These are phyloP conservation scores for Drosophila teissieri DNA, from an alignment of 1,140 invertebrate genomes.

Conservation along the genomic window DNA sequence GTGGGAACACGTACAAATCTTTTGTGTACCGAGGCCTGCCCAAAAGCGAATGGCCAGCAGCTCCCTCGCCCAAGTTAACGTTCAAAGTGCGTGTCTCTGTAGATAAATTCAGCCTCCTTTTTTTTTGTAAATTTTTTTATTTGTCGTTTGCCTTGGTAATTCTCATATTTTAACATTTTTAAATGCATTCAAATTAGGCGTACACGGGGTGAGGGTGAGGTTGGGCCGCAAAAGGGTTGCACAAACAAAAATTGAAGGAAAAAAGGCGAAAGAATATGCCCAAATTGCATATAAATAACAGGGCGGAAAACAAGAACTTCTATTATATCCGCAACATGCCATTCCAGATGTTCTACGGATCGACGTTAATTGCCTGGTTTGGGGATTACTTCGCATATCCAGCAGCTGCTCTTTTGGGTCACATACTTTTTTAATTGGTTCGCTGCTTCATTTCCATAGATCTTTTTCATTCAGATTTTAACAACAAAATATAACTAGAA, in stretches of 20 bases:
- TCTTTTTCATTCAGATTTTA: no score
- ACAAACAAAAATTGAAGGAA: slow-evolving; percentile 48
- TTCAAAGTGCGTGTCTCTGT: slow-evolving; percentile 61
- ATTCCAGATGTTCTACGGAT: slow-evolving; percentile 33
- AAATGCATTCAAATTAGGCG: slow-evolving; percentile 80
- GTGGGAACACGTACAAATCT: slow-evolving; percentile 81
- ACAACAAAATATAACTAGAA: not conserved
- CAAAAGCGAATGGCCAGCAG: slow-evolving; percentile 16
- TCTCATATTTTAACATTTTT: slow-evolving; percentile 82
- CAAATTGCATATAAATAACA: slow-evolving; percentile 82
- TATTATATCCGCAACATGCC: slow-evolving; percentile 37
- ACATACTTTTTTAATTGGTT: not conserved
- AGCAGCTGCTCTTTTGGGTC: slow-evolving; percentile 9
- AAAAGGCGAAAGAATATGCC: slow-evolving; percentile 19
- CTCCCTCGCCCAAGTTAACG: slow-evolving; percentile 39
- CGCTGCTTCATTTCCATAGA: no score
- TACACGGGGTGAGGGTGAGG: slow-evolving; percentile 17
- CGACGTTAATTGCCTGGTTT: slow-evolving; percentile 46
- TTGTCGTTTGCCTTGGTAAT: slow-evolving; percentile 23
- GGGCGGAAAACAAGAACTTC: slow-evolving; percentile 26
- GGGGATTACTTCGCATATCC: slow-evolving; percentile 2
- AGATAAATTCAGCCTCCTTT: slow-evolving; percentile 48
- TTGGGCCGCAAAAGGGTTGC: slow-evolving; percentile 55
- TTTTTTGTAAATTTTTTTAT: slow-evolving; percentile 26
- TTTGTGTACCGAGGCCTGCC: slow-evolving; percentile 55